Evolutionary conservation across 1,140 invertebrate genomes (phyloP), one percentile per base, ranked within the genome.

Genomic region (Leptopilina boulardi): DNA sequence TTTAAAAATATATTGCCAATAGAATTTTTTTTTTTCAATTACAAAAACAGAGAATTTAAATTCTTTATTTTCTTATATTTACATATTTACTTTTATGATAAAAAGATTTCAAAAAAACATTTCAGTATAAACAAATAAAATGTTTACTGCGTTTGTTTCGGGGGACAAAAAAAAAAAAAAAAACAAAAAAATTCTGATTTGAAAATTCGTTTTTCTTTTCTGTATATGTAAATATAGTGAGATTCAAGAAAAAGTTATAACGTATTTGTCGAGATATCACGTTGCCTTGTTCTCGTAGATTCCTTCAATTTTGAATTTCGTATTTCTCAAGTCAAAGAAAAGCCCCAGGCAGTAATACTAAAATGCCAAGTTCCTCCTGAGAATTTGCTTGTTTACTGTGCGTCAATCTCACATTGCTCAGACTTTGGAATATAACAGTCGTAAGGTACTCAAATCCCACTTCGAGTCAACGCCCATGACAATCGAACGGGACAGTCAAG

Each of bases 291-390:
- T 34, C 11, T 34, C 59, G 15, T 18, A 23, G 26, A 30, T 66
- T 6, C 11, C 13, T n/a, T 66, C 26, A 66, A 66, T 30, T 66
- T 30, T 66, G 26, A 66, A 66, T 66, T 66, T 66, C 59, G 23
- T 34, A 30, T 66, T 34, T 23, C 59, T 66, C 15, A 66, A 66
- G 15, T 66, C 59, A 66, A 66, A 66, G 59, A 30, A 34, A 30
- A 66, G 59, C 59, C 59, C 21, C 23, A 66, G 59, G 59, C 23
- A 66, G 59, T 66, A 66, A 30, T 66, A 66, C 23, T 66, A 34
- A 30, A 66, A 66, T 66, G 59, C 59, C 11, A 30, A 66, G 26
- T 66, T 66, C 26, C 59, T 66, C 21, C 23, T n/a, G 11, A 30
- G 21, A 66, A 66, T 66, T n/a, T n/a, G 26, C 23, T n/a, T 66